Conservation (phyloP, 1,140 invertebrate species). For the Limonius californicus region DNA sequence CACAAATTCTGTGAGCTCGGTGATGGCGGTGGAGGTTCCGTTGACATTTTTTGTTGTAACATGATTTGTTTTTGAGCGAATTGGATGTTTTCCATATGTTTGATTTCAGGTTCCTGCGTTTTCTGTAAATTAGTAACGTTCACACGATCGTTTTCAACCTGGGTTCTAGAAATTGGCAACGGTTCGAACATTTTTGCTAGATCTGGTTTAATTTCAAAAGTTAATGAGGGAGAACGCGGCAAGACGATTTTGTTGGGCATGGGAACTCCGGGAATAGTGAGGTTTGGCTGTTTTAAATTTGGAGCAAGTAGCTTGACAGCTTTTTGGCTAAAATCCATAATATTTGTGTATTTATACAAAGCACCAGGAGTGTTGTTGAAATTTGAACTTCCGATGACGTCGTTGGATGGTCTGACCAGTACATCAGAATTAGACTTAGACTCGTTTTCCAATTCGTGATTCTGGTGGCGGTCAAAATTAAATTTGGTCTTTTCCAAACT, state of each 20-base stretch:
- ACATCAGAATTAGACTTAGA: not conserved
- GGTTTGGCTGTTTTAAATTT: constrained; percentile 43
- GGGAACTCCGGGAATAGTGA: constrained; percentile 34
- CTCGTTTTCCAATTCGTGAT: not conserved
- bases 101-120: not conserved
- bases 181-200: not conserved
- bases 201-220: not conserved
- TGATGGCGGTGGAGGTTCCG: not conserved
- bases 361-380: constrained; percentile 17
- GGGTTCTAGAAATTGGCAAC: not conserved
- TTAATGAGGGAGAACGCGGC: not conserved
- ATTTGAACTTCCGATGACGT: not conserved
- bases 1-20: constrained; percentile 43
- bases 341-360: constrained; percentile 38
- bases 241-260: constrained; percentile 25
- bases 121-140: not conserved
- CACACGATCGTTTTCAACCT: not conserved
- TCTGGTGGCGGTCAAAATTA: constrained; percentile 19
- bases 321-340: constrained; percentile 46
- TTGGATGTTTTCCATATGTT: constrained; percentile 18
- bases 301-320: constrained; percentile 43
- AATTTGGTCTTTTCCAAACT: constrained; percentile 31
- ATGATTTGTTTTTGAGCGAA: constrained; percentile 24
- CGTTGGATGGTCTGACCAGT: not conserved
- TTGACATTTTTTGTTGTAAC: not conserved